Base-by-base conservation (phyloP, 2,797 vertebrate species). In the Streptopelia turtur region DNA sequence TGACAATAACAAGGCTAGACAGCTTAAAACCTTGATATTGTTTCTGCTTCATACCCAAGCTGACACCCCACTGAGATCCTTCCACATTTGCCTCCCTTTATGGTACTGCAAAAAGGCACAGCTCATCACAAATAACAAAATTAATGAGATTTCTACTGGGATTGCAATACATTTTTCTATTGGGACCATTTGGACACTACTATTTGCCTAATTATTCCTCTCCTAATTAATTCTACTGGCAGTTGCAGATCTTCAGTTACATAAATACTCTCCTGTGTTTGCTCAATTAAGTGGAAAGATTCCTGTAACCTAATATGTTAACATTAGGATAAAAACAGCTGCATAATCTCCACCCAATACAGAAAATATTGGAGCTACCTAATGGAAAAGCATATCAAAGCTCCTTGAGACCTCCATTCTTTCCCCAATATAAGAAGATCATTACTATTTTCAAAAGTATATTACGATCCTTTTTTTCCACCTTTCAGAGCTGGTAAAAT, bases 181-280 rank as follows among this genome's bases (percentile, higher is more conserved):
- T 55, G 60, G 87, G 89, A 92, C 84, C 75, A 91, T 89, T 95
- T 91, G 93, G 93, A 85, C 50, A 43, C 53, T 80, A 80, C 71
- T 87, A 71, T 91, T 95, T 96, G 78, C 75, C 72, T 94, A 91
- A 92, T 95, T 94, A 95, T 96, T 94, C 57, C 64, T 90, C 71
- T 93, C 60, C 89, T 92, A 95, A 96, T 95, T 96, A 94, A 96
- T 92, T 94, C 82, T 77, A 94, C 89, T 91, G 93, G 78, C 93
- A 90, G 78, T 87, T 94, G 80, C 76, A 89, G 71, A 71, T 90
- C 75, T 87, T 85, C 89, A 87, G 78, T 93, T 92, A 85, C 69
- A 13, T 93, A 95, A 96, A 95, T 61, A 76, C 65, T 71, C 87
- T 94, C 64, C 79, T 94, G 90, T 95, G 90, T 93, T 95, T 87